Base-by-base conservation (phyloP, 92 coral and sea anemone species). In the Parazoanthus darwini region DNA sequence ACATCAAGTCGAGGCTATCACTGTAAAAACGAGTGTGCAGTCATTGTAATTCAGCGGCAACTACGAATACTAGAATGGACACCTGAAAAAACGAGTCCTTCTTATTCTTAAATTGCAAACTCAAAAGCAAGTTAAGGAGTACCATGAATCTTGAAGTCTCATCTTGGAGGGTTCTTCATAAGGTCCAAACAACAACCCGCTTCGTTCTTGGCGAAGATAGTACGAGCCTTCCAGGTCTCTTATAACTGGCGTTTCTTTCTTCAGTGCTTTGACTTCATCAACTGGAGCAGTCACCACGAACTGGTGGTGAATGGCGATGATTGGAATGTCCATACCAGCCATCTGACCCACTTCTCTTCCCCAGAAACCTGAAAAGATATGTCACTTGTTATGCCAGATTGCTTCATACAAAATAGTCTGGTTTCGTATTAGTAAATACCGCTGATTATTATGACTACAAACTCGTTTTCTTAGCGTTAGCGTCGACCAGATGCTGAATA, bases 141-240 rank as follows among this genome's bases (percentile, higher is more conserved):
- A 97, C 99, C 99, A 97, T 84, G 94, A 94, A 0, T 97, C 99
- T 68, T 95, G 98, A 5, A 97, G 43, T 77, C 82, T 95, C 99
- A 97, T 97, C 72, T 95, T 95, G 51, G 93, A 94, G 36, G 89
- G 89, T 65, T 91, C 89, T 77, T 97, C 99, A 82, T 97, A 97
- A 65, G 99, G 99, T 8, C 98, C 99, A 26, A 90, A 85, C 54
- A 97, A 84, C 68, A 97, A 89, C 6, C 99, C 99, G 81, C 91
- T 86, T 20, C 98, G 87, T 76, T 95, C 99, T 90, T 94, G 96
- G 8, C 99, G 89, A n/a, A 90, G 81, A 89, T 95, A 97, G 91
- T 94, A 97, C 1, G 98, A 96, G 10, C 94, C 96, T 79, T 97
- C 99, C 54, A 97, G 86, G 75, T 97, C 99, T 81, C 98, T 80